Percentiles rank a stretch among this genome's conserved stretches.
phyloP scores from a whole-genome alignment of 2,888 invertebrate genomes.

The Steinernema hermaphroditum region DNA sequence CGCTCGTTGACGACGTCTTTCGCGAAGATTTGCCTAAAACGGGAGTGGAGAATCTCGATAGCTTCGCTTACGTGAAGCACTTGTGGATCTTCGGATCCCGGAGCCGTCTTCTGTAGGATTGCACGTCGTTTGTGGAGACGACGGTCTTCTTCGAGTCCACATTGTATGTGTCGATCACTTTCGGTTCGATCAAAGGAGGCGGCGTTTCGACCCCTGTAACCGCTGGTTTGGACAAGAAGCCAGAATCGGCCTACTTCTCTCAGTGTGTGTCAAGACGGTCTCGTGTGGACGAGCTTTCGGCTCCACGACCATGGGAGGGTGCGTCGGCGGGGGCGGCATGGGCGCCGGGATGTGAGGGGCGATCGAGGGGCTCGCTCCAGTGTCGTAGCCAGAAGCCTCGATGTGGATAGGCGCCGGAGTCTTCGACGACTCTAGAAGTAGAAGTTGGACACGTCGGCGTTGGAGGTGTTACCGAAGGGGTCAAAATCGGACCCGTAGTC shows the following conservation, averaged over 20 bases:
- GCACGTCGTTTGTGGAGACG: constrained; percentile 30
- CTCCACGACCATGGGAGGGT: not conserved
- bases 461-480: constrained; percentile 12
- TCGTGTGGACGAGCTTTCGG: not conserved
- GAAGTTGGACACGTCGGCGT: no score
- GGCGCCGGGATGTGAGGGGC: constrained; percentile 8
- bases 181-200: constrained; percentile 2
- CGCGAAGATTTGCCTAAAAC: constrained; percentile 37
- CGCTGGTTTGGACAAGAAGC: no score
- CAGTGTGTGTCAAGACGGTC: not conserved
- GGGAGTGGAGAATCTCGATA: not conserved
- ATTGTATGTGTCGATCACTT: constrained; percentile 42
- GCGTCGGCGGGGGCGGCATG: not conserved
- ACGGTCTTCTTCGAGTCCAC: constrained; percentile 42
- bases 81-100: constrained; percentile 44
- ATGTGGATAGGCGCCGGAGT: not conserved
- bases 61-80: constrained; percentile 45
- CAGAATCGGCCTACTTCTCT: constrained; percentile 21
- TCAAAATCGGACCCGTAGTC: constrained; percentile 9
- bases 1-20: constrained; percentile 27
- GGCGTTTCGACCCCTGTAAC: constrained; percentile 1
- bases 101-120: constrained; percentile 41
- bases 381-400: constrained; percentile 48
- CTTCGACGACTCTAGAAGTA: not conserved
- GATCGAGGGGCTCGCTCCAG: constrained; percentile 43